Conservation (phyloP, 2,888 invertebrate genomes). For the Drosophila antonietae region DNA sequence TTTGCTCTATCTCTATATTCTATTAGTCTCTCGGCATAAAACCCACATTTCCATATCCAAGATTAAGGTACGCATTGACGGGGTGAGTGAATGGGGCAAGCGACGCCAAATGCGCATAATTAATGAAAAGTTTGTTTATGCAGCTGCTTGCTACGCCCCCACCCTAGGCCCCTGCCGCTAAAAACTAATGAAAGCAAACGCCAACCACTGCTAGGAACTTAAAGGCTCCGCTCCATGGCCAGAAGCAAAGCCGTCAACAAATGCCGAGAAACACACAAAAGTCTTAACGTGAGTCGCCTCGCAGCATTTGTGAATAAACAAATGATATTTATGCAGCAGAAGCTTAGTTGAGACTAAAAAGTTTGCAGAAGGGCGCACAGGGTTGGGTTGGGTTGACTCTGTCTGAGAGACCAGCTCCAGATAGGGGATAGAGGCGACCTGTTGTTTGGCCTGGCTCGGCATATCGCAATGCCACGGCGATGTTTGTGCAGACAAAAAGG, state of each 20-base stretch:
- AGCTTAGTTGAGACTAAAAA: constrained; percentile 70
- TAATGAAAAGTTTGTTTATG: constrained; percentile 67
- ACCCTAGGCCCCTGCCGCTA: not conserved
- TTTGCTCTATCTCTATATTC: constrained; percentile 47
- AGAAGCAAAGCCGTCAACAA: constrained; percentile 30
- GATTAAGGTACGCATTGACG: constrained; percentile 35
- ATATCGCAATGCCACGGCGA: constrained; percentile 42
- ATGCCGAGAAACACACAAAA: constrained; percentile 55
- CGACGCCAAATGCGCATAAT: constrained; percentile 64
- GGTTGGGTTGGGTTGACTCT: not conserved
- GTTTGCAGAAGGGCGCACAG: constrained; percentile 26
- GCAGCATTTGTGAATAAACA: constrained; percentile 59
- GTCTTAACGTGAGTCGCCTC: constrained; percentile 50
- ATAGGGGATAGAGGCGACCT: not conserved
- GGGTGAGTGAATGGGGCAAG: not conserved
- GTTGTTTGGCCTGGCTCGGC: constrained; percentile 21
- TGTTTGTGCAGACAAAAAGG: constrained; percentile 79
- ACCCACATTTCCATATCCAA: not conserved
- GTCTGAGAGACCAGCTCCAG: constrained; percentile 1
- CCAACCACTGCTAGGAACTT: constrained; percentile 18
- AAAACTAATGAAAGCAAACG: constrained; percentile 2
- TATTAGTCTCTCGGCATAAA: constrained; percentile 37
- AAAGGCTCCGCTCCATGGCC: constrained; percentile 8
- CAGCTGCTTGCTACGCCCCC: constrained; percentile 55
- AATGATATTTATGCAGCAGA: constrained; percentile 69